phyloP scores from a whole-genome alignment of 2,797 vertebrate species.

The Protosalanx chinensis region DNA sequence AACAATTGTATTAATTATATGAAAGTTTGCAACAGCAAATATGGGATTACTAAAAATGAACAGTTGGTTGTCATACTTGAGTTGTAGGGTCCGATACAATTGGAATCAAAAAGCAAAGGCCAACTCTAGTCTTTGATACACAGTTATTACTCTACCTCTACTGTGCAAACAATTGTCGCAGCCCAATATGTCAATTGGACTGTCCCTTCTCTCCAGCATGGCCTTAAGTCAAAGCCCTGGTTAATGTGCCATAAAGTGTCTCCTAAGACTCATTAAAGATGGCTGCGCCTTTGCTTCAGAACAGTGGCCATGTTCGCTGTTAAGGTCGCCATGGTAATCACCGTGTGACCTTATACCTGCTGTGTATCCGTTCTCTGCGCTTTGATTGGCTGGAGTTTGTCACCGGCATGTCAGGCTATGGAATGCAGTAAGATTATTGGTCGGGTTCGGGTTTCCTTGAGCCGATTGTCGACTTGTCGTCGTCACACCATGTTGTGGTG shows the following conservation, averaged over 20 bases:
- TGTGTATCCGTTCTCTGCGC: background rate
- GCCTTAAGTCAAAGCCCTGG: background rate
- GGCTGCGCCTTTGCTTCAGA: background rate
- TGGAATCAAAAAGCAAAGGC: background rate
- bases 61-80: no score
- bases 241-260: no score
- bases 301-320: background rate
- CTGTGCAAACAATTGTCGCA: no score
- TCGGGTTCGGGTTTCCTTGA: background rate
- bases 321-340: background rate
- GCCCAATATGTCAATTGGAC: no score
- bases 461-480: background rate
- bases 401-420: background rate
- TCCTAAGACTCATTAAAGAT: background rate
- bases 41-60: no score
- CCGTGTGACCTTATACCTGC: constrained; percentile 7
- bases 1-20: no score
- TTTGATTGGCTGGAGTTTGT: background rate
- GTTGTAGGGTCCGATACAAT: background rate
- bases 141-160: no score
- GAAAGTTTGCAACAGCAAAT: no score
- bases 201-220: no score
- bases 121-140: background rate
- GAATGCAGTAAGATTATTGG: background rate
- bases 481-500: background rate